Evolutionary conservation across 2,113 vertebrate species (phyloP), one percentile per base, ranked within the genome.

Genomic region (Thunnus maccoyii): DNA sequence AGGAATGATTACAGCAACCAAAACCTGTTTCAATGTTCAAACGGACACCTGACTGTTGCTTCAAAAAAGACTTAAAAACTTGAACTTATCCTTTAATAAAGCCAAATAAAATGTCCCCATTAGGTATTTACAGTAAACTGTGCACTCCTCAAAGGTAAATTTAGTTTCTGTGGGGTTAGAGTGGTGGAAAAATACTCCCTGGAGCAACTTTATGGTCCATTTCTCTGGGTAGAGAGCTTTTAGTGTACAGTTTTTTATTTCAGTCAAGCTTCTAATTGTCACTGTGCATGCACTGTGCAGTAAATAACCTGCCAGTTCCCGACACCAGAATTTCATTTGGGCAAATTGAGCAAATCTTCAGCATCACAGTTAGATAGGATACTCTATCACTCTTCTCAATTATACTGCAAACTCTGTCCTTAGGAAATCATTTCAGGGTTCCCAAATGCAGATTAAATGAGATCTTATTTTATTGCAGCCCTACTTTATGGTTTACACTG

Each of bases 171-270:
- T 64, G 52, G 11, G 27, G 4, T 27, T 25, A 16, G 12, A 9
- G 1, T 30, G 54, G 13, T 44, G 60, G 8, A 47, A 36, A 78
- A 20, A 58, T 25, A 32, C 47, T 55, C 54, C 3, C 13, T 48
- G 5, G 22, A 70, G 56, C 56, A 58, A 27, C 52, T 77, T 72
- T 62, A 52, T 32, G 20, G 32, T n/a, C 55, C 58, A 78, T 69
- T 72, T 64, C 57, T 67, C 60, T 14, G 27, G 25, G 13, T 7
- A 17, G 16, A 67, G 25, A 48, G 44, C 36, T 80, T 78, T 76
- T 63, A 50, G 27, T 36, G 22, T n/a, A 17, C 22, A 20, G 62
- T 27, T 71, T 55, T 51, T 18, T 58, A 62, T 41, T 54, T 61
- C 67, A 0, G 50, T 55, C 41, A 47, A 12, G 20, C 57, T 41